Evolutionary conservation across 2,797 vertebrate species (phyloP), one percentile per base, ranked within the genome.

Genomic region (Argyrosomus regius): DNA sequence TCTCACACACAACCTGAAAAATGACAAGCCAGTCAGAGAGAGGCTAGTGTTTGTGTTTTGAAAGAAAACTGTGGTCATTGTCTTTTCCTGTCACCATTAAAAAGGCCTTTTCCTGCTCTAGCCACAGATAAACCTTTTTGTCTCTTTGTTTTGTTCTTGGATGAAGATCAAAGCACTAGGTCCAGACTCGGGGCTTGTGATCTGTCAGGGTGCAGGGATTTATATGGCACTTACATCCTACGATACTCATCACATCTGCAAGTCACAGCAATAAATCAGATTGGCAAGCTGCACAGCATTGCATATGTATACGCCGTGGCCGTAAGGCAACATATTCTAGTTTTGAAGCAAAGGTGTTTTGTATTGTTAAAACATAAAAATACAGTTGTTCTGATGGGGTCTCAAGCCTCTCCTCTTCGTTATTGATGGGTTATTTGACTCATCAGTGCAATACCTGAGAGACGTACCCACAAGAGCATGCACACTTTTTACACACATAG

Each of bases 141-240:
- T 88, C 69, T 89, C 85, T 88, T 92, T 93, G 88, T 91, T 87
- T 76, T 78, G 72, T 81, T 88, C 83, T 87, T 92, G 90, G 87
- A 92, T 78, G 82, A 79, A 69, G 91, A 92, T 92, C 89, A 92
- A 91, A 91, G 92, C 18, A 3, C 12, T 72, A 68, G 73, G 69
- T 83, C 77, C 78, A 78, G 77, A 85, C 80, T 72, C 9, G 0
- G 59, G 46, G 74, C 78, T 81, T 88, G 83, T 88, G 89, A 88
- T 90, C 71, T 85, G 87, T 85, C 82, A 88, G 58, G 56, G 69
- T 48, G 74, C 77, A 28, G 53, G 75, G 82, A 92, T 88, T 91
- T 89, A 90, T 92, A 85, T n/a, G 57, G 72, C 80, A 76, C 87
- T 88, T 62, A 52, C 85, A 87, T 90, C 87, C 81, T 85, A 84